Evolutionary conservation across 2,113 vertebrate species (phyloP).

Genomic region (Isichthys henryi): DNA sequence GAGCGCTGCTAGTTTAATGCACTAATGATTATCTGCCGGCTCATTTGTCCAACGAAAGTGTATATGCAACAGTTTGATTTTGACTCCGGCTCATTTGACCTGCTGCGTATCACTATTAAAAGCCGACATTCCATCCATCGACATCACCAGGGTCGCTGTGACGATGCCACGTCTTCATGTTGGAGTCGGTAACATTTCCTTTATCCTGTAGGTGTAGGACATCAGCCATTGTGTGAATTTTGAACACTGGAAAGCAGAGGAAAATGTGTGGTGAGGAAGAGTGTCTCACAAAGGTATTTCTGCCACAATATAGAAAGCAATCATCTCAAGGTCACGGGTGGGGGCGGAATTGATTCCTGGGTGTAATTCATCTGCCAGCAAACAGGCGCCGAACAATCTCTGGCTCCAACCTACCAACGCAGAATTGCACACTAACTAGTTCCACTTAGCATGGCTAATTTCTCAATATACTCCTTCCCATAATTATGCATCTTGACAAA

Average conservation of each 20-base stretch:
- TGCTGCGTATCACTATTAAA: neutral
- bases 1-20: too few species aligned
- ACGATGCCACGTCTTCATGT: neutral
- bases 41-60: too few species aligned
- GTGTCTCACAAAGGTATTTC: neutral
- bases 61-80: too few species aligned
- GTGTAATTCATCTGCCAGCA: neutral
- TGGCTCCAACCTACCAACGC: neutral
- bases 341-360: neutral
- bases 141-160: neutral
- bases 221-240: neutral
- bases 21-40: too few species aligned
- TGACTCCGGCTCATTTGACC: neutral
- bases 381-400: slow-evolving; percentile 6
- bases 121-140: neutral
- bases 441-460: slow-evolving; percentile 24
- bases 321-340: neutral
- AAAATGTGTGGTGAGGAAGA: neutral
- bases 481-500: slow-evolving; percentile 18
- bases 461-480: slow-evolving; percentile 21
- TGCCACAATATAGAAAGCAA: neutral
- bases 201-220: neutral
- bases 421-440: slow-evolving; percentile 18
- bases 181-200: neutral
- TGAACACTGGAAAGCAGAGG: neutral